Base-by-base conservation (phyloP, 2,113 vertebrate genomes). In the Apodemus sylvaticus region DNA sequence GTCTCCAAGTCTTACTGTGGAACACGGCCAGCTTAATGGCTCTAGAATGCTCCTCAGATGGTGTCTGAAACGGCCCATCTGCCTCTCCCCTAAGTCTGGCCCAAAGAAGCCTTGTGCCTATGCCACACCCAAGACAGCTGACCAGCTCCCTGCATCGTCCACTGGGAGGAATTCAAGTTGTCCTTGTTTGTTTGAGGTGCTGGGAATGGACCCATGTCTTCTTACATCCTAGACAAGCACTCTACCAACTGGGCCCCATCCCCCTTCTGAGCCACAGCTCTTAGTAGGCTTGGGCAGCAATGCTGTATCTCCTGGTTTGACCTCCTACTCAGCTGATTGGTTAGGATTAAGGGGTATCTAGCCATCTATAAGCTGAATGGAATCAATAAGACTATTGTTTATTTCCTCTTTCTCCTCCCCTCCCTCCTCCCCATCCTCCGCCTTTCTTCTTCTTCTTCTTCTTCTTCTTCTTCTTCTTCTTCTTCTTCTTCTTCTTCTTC, bases 11-110 rank as follows among this genome's bases (percentile, higher is more conserved):
- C 22, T 55, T 95, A 16, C 34, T 58, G 12, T 20, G 62, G 70
- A 45, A 78, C 20, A 5, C 39, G 55, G 62, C 45, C 51, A 71
- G 74, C 36, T 45, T 85, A 81, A 53, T 29, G 42, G 45, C 53
- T 94, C 39, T 87, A 94, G 79, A 97, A 91, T 53, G 53, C 60
- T 45, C 62, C 34, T 90, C 36, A 48, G 29, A 77, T 90, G 34
- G 60, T 5, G 48, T 8, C 20, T 31, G 55, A 36, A 78, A 68
- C 26, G 42, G 14, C 58, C 34, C 76, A 19, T 0, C 71, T 22
- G n/a, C 48, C 22, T n/a, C 20, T 39, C 48, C 24, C 48, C 51
- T 31, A 14, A 64, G 12, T 39, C 48, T 58, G 64, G 29, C 14
- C 22, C 85, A 42, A 77, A 78, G 71, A 78, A 88, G 55, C n/a